Evolutionary conservation across 2,113 vertebrate species (phyloP).

Genomic region (Addax nasomaculatus): DNA sequence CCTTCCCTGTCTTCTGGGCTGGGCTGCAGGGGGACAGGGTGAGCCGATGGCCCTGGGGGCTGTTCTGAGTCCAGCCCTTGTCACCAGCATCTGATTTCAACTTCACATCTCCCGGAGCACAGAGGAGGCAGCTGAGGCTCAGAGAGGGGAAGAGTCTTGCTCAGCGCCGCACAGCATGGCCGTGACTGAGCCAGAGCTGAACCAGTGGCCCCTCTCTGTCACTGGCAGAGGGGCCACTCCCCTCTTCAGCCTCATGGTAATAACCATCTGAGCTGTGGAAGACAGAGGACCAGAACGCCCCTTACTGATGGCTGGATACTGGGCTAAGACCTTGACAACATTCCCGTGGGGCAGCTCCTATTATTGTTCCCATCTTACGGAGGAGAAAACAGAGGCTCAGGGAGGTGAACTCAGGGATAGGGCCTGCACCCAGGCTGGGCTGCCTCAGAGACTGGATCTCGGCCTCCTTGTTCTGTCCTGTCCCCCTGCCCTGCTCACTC

Average conservation of each 20-base stretch:
- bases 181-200: neutral
- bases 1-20: neutral
- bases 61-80: neutral
- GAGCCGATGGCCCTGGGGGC: neutral
- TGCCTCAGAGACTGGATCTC: neutral
- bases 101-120: neutral
- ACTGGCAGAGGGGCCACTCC: neutral
- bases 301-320: no score
- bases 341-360: rapidly evolving
- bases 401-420: neutral
- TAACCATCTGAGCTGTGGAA: neutral
- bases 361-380: neutral
- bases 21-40: neutral
- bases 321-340: neutral
- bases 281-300: neutral
- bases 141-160: neutral
- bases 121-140: neutral
- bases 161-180: rapidly evolving
- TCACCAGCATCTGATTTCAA: neutral
- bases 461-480: neutral
- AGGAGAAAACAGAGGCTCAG: neutral
- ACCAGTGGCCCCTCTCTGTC: neutral
- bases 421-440: neutral
- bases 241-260: neutral
- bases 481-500: no score